These are phyloP conservation scores for Mycteria americana DNA, from an alignment of 2,797 vertebrate genomes.

Conservation along the genomic window DNA sequence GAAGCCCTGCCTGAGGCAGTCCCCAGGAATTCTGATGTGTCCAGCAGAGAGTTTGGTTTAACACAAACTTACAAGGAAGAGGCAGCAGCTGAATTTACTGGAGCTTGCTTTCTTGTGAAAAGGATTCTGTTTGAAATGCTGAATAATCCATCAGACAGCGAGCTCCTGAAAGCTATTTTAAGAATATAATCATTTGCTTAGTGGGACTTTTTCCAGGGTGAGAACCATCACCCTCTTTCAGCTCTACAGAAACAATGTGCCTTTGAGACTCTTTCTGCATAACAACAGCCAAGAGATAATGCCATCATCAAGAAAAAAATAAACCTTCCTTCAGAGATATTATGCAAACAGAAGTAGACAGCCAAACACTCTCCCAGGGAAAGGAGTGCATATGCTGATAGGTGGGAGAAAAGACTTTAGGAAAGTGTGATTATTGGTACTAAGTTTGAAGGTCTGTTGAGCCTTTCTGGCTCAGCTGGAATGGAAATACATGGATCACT, in stretches of 20 bases:
- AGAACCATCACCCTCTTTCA: background rate
- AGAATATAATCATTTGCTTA: background rate
- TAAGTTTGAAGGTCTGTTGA: background rate
- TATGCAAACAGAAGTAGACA: background rate
- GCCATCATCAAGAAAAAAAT: background rate
- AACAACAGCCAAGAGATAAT: background rate
- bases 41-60: background rate
- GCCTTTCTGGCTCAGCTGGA: background rate
- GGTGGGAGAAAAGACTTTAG: background rate
- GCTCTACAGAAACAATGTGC: background rate
- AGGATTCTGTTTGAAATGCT: slow-evolving; percentile 12
- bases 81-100: background rate
- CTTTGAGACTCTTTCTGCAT: background rate
- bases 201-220: background rate
- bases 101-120: background rate
- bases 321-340: background rate
- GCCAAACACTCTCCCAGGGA: background rate
- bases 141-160: background rate
- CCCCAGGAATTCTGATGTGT: background rate
- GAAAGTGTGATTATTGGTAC: background rate
- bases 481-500: background rate
- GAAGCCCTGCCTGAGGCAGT: background rate
- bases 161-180: background rate
- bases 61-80: background rate
- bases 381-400: background rate